Evolutionary conservation across 2,888 invertebrate species (phyloP).

Genomic region (Operophtera brumata): DNA sequence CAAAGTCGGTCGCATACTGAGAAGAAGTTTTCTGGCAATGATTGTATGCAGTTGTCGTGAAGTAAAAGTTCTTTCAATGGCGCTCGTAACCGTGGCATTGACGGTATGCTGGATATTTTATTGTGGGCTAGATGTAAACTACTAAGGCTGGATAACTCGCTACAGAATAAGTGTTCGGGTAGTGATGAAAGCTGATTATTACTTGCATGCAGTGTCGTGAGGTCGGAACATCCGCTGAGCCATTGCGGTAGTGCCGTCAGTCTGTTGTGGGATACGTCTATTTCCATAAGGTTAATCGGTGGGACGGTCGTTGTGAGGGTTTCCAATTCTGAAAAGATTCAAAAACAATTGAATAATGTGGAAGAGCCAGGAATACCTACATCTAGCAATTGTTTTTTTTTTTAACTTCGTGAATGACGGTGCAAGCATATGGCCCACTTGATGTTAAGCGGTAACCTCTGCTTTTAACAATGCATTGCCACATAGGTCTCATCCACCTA

Average conservation of each 20-base stretch:
- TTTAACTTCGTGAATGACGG: too few relatives aligned
- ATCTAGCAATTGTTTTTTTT: too few relatives aligned
- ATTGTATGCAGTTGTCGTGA: constrained; percentile 88
- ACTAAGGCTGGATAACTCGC: constrained; percentile 86
- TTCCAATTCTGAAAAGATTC: constrained; percentile 83
- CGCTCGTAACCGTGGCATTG: constrained; percentile 82
- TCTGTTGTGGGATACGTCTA: constrained; percentile 90
- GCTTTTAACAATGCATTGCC: too few relatives aligned
- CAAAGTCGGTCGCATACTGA: constrained; percentile 83
- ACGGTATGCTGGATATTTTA: constrained; percentile 86
- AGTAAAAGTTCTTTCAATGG: constrained; percentile 86
- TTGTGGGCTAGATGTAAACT: constrained; percentile 90
- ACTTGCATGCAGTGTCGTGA: constrained; percentile 87
- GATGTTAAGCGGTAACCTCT: too few relatives aligned
- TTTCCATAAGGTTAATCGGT: constrained; percentile 86
- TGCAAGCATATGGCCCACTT: too few relatives aligned
- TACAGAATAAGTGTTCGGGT: constrained; percentile 87
- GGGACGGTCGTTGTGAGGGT: constrained; percentile 85
- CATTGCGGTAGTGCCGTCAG: constrained; percentile 87
- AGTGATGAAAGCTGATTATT: constrained; percentile 86
- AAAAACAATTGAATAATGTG: not conserved
- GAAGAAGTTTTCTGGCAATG: constrained; percentile 89
- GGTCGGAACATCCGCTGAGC: constrained; percentile 86
- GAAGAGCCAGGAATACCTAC: too few relatives aligned
- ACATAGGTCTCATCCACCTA: too few relatives aligned